phyloP scores from a whole-genome alignment of 1,140 invertebrate genomes.

The Paracyclopina nana region DNA sequence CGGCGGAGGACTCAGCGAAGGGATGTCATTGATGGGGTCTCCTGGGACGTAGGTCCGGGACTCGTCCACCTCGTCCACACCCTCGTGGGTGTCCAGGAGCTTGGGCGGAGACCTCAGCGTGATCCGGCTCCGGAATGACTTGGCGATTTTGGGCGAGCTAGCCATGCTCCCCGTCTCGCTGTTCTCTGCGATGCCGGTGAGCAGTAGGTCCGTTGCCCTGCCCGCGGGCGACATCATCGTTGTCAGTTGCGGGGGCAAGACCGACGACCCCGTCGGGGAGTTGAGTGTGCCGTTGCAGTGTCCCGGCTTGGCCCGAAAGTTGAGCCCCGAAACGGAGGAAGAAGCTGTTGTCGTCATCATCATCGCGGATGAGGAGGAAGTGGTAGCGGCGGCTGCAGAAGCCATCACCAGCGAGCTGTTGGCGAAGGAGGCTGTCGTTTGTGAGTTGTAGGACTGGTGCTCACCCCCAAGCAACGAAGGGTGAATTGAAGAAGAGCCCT shows the following conservation, averaged over 20 bases:
- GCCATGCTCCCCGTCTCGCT: not conserved
- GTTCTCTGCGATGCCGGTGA: not conserved
- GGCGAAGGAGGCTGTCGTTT: too few species aligned
- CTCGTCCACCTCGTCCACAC: not conserved
- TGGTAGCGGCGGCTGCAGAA: not conserved
- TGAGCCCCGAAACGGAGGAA: not conserved
- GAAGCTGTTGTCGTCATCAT: not conserved
- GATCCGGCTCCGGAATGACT: constrained; percentile 13
- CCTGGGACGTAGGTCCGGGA: constrained; percentile 10
- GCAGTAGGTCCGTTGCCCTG: not conserved
- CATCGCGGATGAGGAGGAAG: not conserved
- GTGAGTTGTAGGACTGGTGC: too few species aligned
- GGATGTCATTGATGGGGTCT: constrained; percentile 7
- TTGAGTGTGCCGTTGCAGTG: constrained; percentile 16
- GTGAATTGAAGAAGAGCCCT: constrained; percentile 16
- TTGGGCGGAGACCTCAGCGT: constrained; percentile 6
- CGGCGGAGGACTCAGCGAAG: constrained; percentile 14
- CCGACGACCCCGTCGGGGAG: constrained; percentile 6
- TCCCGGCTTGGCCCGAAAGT: constrained; percentile 11
- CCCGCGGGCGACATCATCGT: not conserved
- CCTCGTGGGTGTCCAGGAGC: not conserved
- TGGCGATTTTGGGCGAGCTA: constrained; percentile 13
- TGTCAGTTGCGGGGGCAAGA: constrained; percentile 1
- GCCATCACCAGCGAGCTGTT: too few species aligned
- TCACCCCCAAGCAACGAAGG: constrained; percentile 18